Conservation (phyloP, 2,113 vertebrate genomes). For the Salvator merianae region DNA sequence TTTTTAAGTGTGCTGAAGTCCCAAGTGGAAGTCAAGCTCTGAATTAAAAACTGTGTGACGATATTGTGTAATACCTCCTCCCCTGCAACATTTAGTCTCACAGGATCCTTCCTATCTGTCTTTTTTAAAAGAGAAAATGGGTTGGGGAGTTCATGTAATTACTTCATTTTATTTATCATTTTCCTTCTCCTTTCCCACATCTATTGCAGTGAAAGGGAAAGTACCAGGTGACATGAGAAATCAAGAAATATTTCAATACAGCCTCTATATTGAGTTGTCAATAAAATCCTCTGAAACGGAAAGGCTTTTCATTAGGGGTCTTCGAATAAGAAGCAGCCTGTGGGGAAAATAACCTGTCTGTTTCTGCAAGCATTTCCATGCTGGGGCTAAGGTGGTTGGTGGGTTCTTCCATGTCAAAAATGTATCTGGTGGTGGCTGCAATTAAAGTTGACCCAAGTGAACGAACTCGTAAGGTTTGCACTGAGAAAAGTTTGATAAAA, state of each 20-base stretch:
- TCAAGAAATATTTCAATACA: slow-evolving; percentile 36
- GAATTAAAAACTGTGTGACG: not conserved
- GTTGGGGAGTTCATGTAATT: not conserved
- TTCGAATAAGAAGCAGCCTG: not conserved
- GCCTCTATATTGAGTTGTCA: slow-evolving; percentile 15
- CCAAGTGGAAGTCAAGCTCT: too few relatives aligned
- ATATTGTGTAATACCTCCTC: not conserved
- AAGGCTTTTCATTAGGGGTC: slow-evolving; percentile 14
- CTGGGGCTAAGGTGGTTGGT: not conserved
- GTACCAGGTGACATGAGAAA: not conserved
- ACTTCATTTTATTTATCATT: not conserved
- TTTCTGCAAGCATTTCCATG: not conserved
- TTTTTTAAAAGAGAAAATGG: not conserved
- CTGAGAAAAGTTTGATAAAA: not conserved
- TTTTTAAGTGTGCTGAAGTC: not conserved
- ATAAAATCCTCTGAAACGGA: slow-evolving; percentile 32
- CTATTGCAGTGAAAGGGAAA: not conserved
- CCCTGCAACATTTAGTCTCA: not conserved
- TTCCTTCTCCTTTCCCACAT: fast-evolving
- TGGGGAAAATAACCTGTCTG: not conserved
- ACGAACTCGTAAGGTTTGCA: not conserved
- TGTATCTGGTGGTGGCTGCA: not conserved
- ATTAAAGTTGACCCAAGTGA: not conserved
- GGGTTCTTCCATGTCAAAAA: too few relatives aligned
- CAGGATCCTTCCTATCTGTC: not conserved